Evolutionary conservation across 2,113 vertebrate genomes (phyloP), one percentile per base, ranked within the genome.

Genomic region (Platycercus adscitus): DNA sequence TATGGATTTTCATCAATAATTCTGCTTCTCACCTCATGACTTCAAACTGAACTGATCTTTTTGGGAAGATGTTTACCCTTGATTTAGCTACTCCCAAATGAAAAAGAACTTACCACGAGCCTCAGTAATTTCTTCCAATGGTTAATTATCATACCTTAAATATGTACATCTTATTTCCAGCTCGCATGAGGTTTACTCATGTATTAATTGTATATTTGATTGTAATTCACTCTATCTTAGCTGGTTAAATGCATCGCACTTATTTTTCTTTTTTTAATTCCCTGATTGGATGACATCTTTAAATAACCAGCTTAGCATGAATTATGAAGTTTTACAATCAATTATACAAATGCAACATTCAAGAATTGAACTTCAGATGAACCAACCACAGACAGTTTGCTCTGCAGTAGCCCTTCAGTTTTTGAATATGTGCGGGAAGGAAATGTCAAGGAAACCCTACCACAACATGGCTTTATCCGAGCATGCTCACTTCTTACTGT

Each of bases 141-240:
- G 39, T 72, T 97, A 96, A 97, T 97, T 96, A 95, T 83, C 86
- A 39, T 90, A 77, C 88, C 47, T 94, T 95, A 94, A 97, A 95
- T 95, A 97, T 81, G 95, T 96, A 91, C 80, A 97, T 90, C 91
- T 94, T 95, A 96, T 97, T 97, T 96, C 91, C 82, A 93, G 72
- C 76, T 91, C 86, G 76, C 82, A 83, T 90, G 80, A 95, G 72
- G 69, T 96, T 96, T 94, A 92, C 80, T 96, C 82, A 68, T 88
- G 68, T 84, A 96, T 96, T 96, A 96, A 96, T 96, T 86, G 92
- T 95, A 71, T 93, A 93, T 95, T 93, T 96, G 95, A 96, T 96
- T 97, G 90, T 96, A 97, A 96, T 94, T 95, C 70, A 1, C 17
- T 55, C 72, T 84, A 77, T 95, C 88, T 94, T 84, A 88, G 79